A percentile compares a stretch with the other conserved stretches of the same genome.
Conservation (phyloP, 2,888 invertebrate species). For the Cephus spinipes region DNA sequence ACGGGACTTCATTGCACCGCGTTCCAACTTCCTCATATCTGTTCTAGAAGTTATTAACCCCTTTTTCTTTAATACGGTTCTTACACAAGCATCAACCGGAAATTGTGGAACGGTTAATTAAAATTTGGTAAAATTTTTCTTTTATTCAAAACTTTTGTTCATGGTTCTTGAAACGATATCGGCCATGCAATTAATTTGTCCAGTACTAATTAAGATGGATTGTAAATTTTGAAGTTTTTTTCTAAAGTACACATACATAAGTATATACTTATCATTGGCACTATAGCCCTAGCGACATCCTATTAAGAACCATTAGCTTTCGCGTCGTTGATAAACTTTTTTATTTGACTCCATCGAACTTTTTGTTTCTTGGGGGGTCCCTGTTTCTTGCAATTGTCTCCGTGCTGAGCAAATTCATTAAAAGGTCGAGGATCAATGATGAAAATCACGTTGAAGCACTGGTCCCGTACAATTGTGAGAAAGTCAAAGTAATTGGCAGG, state of each 20-base stretch:
- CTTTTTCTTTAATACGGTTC: background rate
- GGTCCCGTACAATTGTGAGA: background rate
- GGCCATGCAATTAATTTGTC: too few species aligned
- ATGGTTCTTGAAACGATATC: too few species aligned
- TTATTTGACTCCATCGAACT: background rate
- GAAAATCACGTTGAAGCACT: background rate
- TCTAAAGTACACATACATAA: too few species aligned
- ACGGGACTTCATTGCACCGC: background rate
- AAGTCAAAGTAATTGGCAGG: background rate
- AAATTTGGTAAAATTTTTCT: too few species aligned
- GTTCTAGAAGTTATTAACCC: slow-evolving; percentile 2
- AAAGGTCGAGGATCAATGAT: background rate
- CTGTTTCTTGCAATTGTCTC: background rate
- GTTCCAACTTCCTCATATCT: background rate
- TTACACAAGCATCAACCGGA: background rate
- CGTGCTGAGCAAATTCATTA: background rate
- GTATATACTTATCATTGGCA: background rate
- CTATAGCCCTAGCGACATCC: background rate
- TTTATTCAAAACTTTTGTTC: too few species aligned
- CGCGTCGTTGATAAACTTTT: background rate
- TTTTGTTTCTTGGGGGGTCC: background rate
- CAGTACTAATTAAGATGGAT: too few species aligned
- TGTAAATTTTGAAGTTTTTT: too few species aligned
- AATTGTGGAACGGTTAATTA: background rate
- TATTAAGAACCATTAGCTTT: background rate